Percentiles rank a stretch among this genome's conserved stretches.
phyloP scores from a whole-genome alignment of 1,140 invertebrate species.

The Platorchestia sp. region DNA sequence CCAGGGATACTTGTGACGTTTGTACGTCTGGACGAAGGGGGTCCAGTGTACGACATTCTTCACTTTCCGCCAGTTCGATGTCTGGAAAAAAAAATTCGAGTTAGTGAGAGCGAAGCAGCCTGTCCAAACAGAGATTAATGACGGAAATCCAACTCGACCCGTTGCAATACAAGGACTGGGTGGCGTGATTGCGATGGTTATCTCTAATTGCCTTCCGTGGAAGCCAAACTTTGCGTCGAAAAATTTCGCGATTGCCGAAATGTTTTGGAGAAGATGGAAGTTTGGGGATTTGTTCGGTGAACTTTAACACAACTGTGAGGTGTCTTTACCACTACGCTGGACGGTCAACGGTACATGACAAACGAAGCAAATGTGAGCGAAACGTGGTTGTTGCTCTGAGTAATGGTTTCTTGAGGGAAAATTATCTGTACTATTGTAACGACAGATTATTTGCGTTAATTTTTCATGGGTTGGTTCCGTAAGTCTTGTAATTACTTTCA shows the following conservation, averaged over 20 bases:
- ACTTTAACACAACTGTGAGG: not conserved
- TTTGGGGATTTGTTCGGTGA: not conserved
- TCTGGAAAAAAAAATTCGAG: conserved; percentile 76
- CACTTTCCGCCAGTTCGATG: conserved; percentile 92
- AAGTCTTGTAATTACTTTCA: too few species aligned
- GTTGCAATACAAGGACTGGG: not conserved
- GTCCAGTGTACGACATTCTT: conserved; percentile 95
- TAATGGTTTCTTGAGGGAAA: not conserved
- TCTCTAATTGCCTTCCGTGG: not conserved
- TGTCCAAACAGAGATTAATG: not conserved
- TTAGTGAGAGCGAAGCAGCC: not conserved
- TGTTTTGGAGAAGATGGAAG: not conserved
- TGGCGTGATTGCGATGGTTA: not conserved
- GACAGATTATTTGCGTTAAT: not conserved
- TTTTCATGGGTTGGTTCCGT: too few species aligned
- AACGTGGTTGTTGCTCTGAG: not conserved
- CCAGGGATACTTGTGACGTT: conserved; percentile 95
- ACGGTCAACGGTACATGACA: not conserved
- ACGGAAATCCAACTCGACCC: not conserved
- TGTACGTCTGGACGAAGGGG: conserved; percentile 96
- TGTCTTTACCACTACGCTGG: too few species aligned
- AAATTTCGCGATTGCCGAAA: not conserved
- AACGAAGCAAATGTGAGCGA: not conserved
- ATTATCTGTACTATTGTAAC: not conserved
- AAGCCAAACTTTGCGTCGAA: not conserved